Evolutionary conservation across 2,888 invertebrate species (phyloP), one percentile per base, ranked within the genome.

Genomic region (Erpobdella octoculata): DNA sequence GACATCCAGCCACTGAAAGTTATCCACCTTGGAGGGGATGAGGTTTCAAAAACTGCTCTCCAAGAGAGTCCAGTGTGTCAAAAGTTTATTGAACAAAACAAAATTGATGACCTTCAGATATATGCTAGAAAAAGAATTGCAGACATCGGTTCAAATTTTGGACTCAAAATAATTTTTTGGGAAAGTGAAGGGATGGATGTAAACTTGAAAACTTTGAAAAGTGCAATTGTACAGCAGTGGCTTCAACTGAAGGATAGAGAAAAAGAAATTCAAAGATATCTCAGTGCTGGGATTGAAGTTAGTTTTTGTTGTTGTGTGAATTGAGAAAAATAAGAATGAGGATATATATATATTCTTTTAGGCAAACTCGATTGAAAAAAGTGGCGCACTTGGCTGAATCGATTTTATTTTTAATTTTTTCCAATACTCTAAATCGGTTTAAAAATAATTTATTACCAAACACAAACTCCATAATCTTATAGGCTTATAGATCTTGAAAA

Each of bases 21-120:
- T 5, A 79, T 78, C 69, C 79, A 82, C 73, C 78, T 79, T 46
- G 82, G 81, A 6, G 81, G 81, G 0, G 82, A 81, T 71, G 81
- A 81, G 72, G 80, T 80, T 1, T 77, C 79, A 0, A 36, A 35
- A 0, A 77, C 77, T 5, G 79, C 81, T 4, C 80, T 80, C 79
- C 67, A 76, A n/a, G 75, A 79, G n/a, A 81, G 80, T 3, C 71
- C 79, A 0, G 65, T 61, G 12, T 82, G 82, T 71, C 35, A 71
- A 21, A n/a, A 69, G 73, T 36, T 65, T 68, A 36, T 33, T 0
- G 1, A 46, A 15, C n/a, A n/a, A n/a, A n/a, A n/a, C n/a, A n/a
- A n/a, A n/a, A n/a, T n/a, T n/a, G n/a, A n/a, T n/a, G n/a, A n/a
- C n/a, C n/a, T n/a, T n/a, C n/a, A n/a, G n/a, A n/a, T n/a, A n/a